These are phyloP conservation scores for Sarcophaga caerulescens DNA, from an alignment of 2,888 invertebrate genomes.

Conservation along the genomic window DNA sequence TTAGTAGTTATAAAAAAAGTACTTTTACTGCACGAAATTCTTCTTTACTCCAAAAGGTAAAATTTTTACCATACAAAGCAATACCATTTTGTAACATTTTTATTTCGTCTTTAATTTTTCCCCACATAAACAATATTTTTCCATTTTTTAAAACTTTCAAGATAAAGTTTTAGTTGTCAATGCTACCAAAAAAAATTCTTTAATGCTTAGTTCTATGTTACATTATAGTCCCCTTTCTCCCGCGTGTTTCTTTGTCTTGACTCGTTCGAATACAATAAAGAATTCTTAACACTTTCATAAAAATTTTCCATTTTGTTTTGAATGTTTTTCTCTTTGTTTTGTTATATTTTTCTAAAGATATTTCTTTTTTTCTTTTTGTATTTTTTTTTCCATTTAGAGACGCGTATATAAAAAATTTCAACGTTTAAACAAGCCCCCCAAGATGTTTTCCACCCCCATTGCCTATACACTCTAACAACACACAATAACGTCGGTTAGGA, in stretches of 20 bases:
- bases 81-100: too few species aligned
- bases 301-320: conserved; percentile 6
- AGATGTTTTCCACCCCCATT: not conserved
- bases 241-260: not conserved
- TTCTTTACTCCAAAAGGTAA: too few species aligned
- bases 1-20: too few species aligned
- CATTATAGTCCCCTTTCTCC: not conserved
- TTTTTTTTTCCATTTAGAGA: not conserved
- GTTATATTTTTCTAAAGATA: not conserved
- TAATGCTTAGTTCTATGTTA: not conserved
- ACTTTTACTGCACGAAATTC: too few species aligned
- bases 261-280: conserved; percentile 12
- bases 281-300: conserved; percentile 42
- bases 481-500: not conserved
- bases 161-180: not conserved
- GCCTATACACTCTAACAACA: too few species aligned
- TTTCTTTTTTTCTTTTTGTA: conserved; percentile 7
- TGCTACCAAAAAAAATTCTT: not conserved
- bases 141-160: too few species aligned
- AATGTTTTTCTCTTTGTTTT: not conserved
- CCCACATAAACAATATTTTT: too few species aligned
- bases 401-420: conserved; percentile 12
- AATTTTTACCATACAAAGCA: too few species aligned
- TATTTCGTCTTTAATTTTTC: too few species aligned
- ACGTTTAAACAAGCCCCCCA: conserved; percentile 23